Base-by-base conservation (phyloP, 2,888 invertebrate genomes). In the Hedya salicella region DNA sequence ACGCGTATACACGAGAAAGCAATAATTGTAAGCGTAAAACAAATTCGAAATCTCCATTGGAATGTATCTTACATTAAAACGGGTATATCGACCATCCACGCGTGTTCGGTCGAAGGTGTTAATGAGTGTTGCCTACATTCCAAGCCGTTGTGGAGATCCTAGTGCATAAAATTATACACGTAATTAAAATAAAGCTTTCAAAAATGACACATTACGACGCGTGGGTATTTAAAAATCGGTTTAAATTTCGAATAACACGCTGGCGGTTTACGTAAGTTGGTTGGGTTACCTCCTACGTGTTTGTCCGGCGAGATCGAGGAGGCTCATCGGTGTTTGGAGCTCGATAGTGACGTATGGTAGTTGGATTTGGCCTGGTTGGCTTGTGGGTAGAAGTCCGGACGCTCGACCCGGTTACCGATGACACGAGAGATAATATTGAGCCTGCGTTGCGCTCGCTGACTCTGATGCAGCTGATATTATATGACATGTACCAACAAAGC, bases 331-430 rank as follows among this genome's bases (percentile, higher is more conserved):
- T 72, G 72, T 74, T 74, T 67, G 73, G 66, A 72, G 73, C 70
- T 68, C 68, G 74, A 67, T 72, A 72, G 79, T 80, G 78, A 79
- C 80, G 77, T 82, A 81, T 77, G 72, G 70, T 72, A 71, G 76
- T 81, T 78, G 72, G 75, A 79, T 82, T 81, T 75, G 77, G 78
- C 73, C 69, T 77, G 73, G 74, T 79, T 75, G 67, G 67, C 80
- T 77, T 83, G 84, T 78, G 84, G 85, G 81, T 78, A 77, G 75
- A 76, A 78, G 78, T 77, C 78, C 74, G 75, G 77, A 85, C 90
- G 89, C 87, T 85, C 89, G 90, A 88, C 90, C 89, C 78, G 89
- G 82, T 82, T 88, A 68, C 70, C 75, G 89, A 89, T 89, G 86
- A 83, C 86, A 87, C 75, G 74, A 66, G 72, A 71, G 90, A 91